Conservation (phyloP, 2,888 invertebrate genomes). For the Pediacus dermestoides region DNA sequence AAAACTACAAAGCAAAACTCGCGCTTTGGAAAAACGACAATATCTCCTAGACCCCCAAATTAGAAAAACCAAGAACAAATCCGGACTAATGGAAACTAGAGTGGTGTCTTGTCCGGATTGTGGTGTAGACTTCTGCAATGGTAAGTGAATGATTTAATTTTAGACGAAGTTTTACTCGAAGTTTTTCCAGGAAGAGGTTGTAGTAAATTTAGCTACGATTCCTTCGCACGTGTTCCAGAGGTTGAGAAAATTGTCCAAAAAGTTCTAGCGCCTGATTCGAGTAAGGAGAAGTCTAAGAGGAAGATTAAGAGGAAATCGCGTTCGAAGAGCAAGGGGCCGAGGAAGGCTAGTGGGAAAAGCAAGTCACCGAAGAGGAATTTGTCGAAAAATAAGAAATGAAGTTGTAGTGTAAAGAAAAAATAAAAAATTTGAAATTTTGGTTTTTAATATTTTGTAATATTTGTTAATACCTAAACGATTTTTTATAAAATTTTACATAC, state of each 20-base stretch:
- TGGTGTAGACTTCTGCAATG: constrained; percentile 81
- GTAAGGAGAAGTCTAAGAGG: constrained; percentile 37
- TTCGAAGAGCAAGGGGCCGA: constrained; percentile 39
- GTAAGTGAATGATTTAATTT: constrained; percentile 45
- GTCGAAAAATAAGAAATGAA: no score
- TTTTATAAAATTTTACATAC: no score
- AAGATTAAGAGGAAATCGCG: constrained; percentile 32
- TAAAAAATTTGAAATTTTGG: no score
- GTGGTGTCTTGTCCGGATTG: constrained; percentile 75
- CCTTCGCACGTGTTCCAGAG: constrained; percentile 51
- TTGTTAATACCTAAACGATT: no score
- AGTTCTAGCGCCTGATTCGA: constrained; percentile 43
- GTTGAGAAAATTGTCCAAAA: constrained; percentile 36
- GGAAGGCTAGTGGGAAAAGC: constrained; percentile 41
- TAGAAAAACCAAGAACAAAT: constrained; percentile 76
- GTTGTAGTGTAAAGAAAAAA: no score
- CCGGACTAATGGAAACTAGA: constrained; percentile 76
- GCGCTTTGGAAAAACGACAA: constrained; percentile 66
- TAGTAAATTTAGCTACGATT: constrained; percentile 57
- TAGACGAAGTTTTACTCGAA: constrained; percentile 1
- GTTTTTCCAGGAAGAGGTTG: constrained; percentile 52
- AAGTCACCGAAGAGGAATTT: constrained; percentile 28
- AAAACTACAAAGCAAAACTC: constrained; percentile 71
- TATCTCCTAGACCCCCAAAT: constrained; percentile 63
- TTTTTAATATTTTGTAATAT: no score